Percentiles rank a stretch among this genome's conserved stretches.
Evolutionary conservation across 2,888 invertebrate species (phyloP).

Genomic region (Eristalinus sepulchralis): DNA sequence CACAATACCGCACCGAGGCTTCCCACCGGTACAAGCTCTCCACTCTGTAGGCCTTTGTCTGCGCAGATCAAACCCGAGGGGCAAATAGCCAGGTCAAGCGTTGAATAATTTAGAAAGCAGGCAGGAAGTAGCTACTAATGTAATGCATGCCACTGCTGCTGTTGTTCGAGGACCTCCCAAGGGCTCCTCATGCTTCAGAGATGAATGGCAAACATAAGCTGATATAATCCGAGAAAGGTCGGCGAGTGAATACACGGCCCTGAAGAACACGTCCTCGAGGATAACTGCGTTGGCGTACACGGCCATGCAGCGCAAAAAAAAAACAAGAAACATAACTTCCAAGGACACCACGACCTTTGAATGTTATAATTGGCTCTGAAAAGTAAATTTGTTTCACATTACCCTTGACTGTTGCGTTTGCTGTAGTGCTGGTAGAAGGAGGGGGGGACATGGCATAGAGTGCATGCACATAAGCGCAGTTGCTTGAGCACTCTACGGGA

Average conservation of each 20-base stretch:
- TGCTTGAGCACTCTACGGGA: neutral
- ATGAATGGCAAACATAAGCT: neutral
- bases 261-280: neutral
- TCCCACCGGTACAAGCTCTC: no score
- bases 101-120: no score
- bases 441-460: neutral
- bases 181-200: neutral
- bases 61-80: no score
- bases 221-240: neutral
- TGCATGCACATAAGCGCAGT: neutral
- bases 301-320: neutral
- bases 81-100: no score
- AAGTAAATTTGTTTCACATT: neutral
- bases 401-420: no score
- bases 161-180: neutral
- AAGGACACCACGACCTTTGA: neutral
- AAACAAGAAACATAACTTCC: neutral
- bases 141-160: no score
- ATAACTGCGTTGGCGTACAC: neutral
- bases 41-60: no score
- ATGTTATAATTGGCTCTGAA: neutral
- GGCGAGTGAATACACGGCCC: neutral
- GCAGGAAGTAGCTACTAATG: no score
- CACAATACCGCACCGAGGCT: no score
- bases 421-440: no score